phyloP scores from a whole-genome alignment of 1,140 invertebrate species.

The Archivesica marissinica region DNA sequence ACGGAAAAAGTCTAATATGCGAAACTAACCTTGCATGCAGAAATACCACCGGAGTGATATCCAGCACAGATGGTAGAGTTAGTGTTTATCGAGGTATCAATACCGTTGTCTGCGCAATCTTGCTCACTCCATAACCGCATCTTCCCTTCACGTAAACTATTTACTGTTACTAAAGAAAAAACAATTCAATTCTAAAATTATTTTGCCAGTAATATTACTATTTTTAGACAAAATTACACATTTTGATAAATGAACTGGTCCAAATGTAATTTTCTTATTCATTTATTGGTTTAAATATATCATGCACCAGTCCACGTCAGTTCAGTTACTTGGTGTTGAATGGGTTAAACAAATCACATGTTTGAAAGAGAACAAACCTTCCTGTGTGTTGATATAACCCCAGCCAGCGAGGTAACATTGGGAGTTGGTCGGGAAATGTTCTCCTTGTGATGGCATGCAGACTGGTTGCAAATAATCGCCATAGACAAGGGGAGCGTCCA shows the following conservation, averaged over 20 bases:
- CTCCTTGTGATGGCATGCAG: conserved; percentile 88
- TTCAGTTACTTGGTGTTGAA: too few species aligned
- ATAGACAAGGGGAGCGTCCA: conserved; percentile 88
- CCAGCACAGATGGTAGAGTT: conserved; percentile 73
- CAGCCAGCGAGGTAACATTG: conserved; percentile 93
- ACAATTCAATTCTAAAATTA: too few species aligned
- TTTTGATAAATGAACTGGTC: too few species aligned
- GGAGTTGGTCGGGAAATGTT: conserved; percentile 61
- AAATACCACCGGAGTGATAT: conserved; percentile 60
- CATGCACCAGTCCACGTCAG: too few species aligned
- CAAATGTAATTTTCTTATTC: too few species aligned
- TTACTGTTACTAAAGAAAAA: conserved; percentile 35
- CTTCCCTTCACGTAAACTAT: conserved; percentile 52
- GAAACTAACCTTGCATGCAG: conserved; percentile 70
- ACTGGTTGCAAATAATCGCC: conserved; percentile 86
- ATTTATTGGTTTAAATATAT: too few species aligned
- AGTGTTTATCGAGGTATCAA: conserved; percentile 60
- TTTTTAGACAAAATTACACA: too few species aligned
- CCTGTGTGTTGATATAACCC: conserved; percentile 85
- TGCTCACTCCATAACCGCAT: conserved; percentile 46
- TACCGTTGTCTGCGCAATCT: conserved; percentile 31
- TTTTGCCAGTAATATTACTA: too few species aligned
- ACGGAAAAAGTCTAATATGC: too few species aligned
- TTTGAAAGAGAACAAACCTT: too few species aligned
- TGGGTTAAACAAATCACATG: too few species aligned